phyloP scores from a whole-genome alignment of 2,113 vertebrate species.

The Nibea albiflora region DNA sequence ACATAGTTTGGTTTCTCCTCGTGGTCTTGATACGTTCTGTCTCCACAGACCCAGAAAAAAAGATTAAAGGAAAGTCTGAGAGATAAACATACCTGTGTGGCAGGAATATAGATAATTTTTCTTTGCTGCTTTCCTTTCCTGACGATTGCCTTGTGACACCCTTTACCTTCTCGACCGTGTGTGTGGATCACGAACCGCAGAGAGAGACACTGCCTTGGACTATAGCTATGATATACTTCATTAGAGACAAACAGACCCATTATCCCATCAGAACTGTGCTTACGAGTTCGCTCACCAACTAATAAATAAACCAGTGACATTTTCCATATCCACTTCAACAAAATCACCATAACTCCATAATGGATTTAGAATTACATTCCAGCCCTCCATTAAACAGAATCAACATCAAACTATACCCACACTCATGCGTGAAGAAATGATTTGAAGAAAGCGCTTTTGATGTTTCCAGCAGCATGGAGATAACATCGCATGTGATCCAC shows the following conservation, averaged over 20 bases:
- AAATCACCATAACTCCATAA: constrained; percentile 6
- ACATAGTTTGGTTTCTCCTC: neutral
- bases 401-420: constrained; percentile 30
- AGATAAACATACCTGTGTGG: neutral
- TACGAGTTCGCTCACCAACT: neutral
- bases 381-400: constrained; percentile 29
- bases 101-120: neutral
- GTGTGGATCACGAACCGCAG: neutral
- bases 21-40: neutral
- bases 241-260: constrained; percentile 4
- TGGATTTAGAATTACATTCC: constrained; percentile 20
- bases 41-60: neutral
- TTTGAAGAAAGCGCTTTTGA: constrained; percentile 50
- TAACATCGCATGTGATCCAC: constrained; percentile 62
- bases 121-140: neutral
- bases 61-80: neutral
- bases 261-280: neutral
- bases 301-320: neutral
- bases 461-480: constrained; percentile 47
- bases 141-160: neutral
- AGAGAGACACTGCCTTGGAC: neutral
- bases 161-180: neutral
- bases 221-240: neutral
- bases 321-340: constrained; percentile 17
- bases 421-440: constrained; percentile 43